A percentile compares a stretch with the other conserved stretches of the same genome.
Evolutionary conservation across 2,113 vertebrate species (phyloP).

Genomic region (Nesogale talazaci): DNA sequence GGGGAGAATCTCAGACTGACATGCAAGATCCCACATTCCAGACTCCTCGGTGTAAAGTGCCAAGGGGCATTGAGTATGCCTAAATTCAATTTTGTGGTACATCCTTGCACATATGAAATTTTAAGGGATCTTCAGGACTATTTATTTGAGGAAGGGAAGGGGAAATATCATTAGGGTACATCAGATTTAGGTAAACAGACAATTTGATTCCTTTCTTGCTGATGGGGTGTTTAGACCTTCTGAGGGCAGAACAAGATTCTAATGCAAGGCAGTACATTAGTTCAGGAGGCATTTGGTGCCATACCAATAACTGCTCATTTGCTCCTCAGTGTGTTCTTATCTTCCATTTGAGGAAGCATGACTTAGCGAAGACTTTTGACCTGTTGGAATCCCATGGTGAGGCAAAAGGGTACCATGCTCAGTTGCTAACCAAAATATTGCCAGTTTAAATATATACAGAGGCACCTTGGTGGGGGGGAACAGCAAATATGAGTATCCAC

Average conservation of each 20-base stretch:
- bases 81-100: background rate
- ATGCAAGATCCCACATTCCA: fast-evolving
- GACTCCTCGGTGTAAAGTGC: background rate
- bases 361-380: fast-evolving
- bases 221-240: background rate
- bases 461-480: no score
- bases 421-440: background rate
- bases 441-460: no score
- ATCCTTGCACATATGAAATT: no score
- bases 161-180: fast-evolving
- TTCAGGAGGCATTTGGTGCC: fast-evolving
- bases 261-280: fast-evolving
- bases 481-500: no score
- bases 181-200: background rate
- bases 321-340: background rate
- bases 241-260: no score
- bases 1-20: background rate
- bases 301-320: background rate
- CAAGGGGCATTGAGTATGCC: background rate
- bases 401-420: background rate
- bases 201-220: no score
- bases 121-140: background rate
- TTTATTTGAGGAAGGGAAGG: background rate
- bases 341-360: fast-evolving
- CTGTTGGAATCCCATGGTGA: background rate